Evolutionary conservation across 2,888 invertebrate species (phyloP).

Genomic region (Eristalis intricaria): DNA sequence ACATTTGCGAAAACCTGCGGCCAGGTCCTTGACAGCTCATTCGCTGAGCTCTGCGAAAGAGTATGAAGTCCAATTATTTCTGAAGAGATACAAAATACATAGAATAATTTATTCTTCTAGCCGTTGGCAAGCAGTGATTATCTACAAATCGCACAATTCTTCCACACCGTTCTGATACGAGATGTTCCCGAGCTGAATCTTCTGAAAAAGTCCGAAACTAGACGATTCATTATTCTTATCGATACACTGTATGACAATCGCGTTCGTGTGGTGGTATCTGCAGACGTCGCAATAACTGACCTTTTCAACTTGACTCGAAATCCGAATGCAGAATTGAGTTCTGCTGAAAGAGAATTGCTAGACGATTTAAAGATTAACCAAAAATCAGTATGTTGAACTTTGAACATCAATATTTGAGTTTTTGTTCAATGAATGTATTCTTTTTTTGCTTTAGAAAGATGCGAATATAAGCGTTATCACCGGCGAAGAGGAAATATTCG

Average conservation of each 20-base stretch:
- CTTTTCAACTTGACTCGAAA: conserved; percentile 84
- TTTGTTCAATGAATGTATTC: background rate
- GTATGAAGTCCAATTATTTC: conserved; percentile 82
- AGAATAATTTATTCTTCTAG: conserved; percentile 81
- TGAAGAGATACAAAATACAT: background rate
- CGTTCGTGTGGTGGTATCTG: conserved; percentile 92
- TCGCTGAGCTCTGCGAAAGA: conserved; percentile 94
- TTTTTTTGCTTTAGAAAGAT: conserved; percentile 84
- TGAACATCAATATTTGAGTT: background rate
- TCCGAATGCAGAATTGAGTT: conserved; percentile 83
- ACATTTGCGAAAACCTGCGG: conserved; percentile 95
- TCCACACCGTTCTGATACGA: conserved; percentile 96
- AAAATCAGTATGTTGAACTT: conserved; percentile 84
- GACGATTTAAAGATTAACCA: conserved; percentile 95
- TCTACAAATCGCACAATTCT: conserved; percentile 94
- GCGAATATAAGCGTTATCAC: conserved; percentile 95
- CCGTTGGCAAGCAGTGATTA: conserved; percentile 98
- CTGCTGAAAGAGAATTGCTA: conserved; percentile 94
- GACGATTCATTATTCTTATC: conserved; percentile 97
- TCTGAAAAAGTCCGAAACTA: conserved; percentile 90
- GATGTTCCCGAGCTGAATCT: conserved; percentile 93
- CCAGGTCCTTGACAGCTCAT: conserved; percentile 92
- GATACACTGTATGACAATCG: conserved; percentile 98
- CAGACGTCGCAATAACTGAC: conserved; percentile 88
- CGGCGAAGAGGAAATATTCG: conserved; percentile 98